These are phyloP conservation scores for Noctua fimbriata DNA, from an alignment of 2,888 invertebrate genomes.

Conservation along the genomic window DNA sequence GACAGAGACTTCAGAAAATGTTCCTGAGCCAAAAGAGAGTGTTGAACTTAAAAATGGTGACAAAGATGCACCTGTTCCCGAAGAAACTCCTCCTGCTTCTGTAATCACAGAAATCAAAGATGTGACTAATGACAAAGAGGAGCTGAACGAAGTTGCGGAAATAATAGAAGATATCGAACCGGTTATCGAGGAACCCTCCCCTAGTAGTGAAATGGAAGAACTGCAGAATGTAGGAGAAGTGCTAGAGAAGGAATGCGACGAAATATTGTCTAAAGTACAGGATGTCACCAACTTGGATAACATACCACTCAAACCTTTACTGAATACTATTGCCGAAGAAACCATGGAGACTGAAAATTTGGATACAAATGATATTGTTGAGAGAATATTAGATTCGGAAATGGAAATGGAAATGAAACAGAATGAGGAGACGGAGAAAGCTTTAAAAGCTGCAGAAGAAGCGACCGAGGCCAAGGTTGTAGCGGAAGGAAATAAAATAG, in stretches of 20 bases:
- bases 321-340: conserved; percentile 84
- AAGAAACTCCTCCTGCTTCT: conserved; percentile 73
- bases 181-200: conserved; percentile 81
- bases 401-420: conserved; percentile 82
- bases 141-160: conserved; percentile 76
- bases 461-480: conserved; percentile 67
- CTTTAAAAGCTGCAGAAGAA: conserved; percentile 69
- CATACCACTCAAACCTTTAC: conserved; percentile 82
- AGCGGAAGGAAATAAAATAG: conserved; percentile 49
- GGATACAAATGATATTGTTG: conserved; percentile 84
- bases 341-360: conserved; percentile 83
- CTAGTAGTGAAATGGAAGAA: conserved; percentile 81
- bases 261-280: conserved; percentile 87
- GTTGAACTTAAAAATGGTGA: conserved; percentile 68
- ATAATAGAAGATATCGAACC: conserved; percentile 81
- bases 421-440: conserved; percentile 71
- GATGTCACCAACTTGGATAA: conserved; percentile 86
- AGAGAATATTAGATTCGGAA: conserved; percentile 84
- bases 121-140: conserved; percentile 78
- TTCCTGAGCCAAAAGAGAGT: conserved; percentile 73
- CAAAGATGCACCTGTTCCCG: conserved; percentile 67
- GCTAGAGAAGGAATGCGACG: conserved; percentile 87
- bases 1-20: conserved; percentile 67
- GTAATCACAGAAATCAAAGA: conserved; percentile 82
- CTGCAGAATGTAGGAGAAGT: conserved; percentile 84